A percentile compares a stretch with the other conserved stretches of the same genome.
Conservation (phyloP, 2,797 vertebrate species). For the Calcarius lapponicus region DNA sequence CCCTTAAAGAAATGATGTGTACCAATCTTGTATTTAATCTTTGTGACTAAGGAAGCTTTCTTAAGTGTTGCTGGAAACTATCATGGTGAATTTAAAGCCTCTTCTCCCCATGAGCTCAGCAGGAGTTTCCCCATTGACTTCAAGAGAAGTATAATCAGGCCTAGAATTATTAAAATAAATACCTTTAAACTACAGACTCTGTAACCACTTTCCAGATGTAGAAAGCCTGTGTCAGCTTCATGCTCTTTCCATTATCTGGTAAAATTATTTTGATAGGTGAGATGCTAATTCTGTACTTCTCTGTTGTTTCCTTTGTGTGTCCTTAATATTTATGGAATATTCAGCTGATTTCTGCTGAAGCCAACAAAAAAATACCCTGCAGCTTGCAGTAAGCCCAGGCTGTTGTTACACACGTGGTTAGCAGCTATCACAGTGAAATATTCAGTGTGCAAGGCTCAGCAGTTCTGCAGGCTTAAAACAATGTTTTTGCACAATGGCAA, state of each 20-base stretch:
- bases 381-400: slow-evolving; percentile 16
- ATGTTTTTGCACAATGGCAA: neutral
- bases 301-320: neutral
- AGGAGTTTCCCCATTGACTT: neutral
- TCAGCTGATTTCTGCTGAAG: slow-evolving; percentile 51
- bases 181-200: neutral
- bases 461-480: slow-evolving; percentile 27
- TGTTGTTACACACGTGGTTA: neutral
- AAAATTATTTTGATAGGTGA: slow-evolving; percentile 36
- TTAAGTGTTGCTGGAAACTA: slow-evolving; percentile 23
- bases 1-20: neutral
- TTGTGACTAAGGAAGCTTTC: neutral
- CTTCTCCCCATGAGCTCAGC: neutral
- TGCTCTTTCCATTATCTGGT: slow-evolving; percentile 19
- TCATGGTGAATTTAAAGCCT: neutral
- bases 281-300: slow-evolving; percentile 32
- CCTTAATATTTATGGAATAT: slow-evolving; percentile 50
- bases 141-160: neutral
- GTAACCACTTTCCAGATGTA: neutral
- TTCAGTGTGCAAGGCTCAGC: neutral
- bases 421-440: slow-evolving; percentile 11
- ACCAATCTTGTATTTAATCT: neutral
- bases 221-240: neutral
- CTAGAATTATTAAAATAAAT: slow-evolving; percentile 35
- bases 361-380: slow-evolving; percentile 3